A percentile compares a stretch with the other conserved stretches of the same genome.
Conservation (phyloP, 2,113 vertebrate genomes). For the Cisticola juncidis region DNA sequence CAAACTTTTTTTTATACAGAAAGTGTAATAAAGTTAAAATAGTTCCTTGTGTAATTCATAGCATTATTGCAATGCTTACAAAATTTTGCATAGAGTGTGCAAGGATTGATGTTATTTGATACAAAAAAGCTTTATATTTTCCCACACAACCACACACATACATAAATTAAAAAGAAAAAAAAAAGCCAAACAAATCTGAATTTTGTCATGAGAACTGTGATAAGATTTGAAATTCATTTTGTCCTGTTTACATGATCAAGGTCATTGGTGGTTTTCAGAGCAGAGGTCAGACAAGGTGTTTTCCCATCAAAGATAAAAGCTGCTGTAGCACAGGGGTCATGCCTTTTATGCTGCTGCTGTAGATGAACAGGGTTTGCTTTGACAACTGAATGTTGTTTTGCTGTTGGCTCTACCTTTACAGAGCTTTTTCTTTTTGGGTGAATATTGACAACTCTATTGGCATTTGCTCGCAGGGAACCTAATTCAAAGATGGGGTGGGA, state of each 20-base stretch:
- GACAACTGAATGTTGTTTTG: background rate
- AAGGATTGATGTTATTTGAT: conserved; percentile 83
- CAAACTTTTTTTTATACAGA: conserved; percentile 89
- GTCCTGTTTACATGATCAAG: conserved; percentile 36
- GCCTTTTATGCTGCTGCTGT: conserved; percentile 1
- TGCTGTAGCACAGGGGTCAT: background rate
- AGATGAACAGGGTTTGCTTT: background rate
- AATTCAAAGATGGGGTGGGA: background rate
- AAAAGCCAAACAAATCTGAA: conserved; percentile 57
- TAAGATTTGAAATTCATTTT: conserved; percentile 28
- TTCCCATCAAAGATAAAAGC: conserved; percentile 34
- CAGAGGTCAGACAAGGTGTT: conserved; percentile 44
- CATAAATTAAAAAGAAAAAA: conserved; percentile 64
- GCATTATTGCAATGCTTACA: conserved; percentile 90
- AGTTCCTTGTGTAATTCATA: conserved; percentile 85
- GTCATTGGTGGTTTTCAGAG: conserved; percentile 38
- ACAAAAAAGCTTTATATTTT: conserved; percentile 76
- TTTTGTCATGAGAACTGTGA: conserved; percentile 45
- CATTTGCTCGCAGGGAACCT: background rate
- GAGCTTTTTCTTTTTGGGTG: background rate
- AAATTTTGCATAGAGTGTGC: conserved; percentile 93
- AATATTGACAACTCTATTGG: background rate
- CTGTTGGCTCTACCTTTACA: background rate
- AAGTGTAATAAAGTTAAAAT: conserved; percentile 92
- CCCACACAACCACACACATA: conserved; percentile 63